phyloP scores from a whole-genome alignment of 2,797 vertebrate genomes.

The Sylvilagus floridanus region DNA sequence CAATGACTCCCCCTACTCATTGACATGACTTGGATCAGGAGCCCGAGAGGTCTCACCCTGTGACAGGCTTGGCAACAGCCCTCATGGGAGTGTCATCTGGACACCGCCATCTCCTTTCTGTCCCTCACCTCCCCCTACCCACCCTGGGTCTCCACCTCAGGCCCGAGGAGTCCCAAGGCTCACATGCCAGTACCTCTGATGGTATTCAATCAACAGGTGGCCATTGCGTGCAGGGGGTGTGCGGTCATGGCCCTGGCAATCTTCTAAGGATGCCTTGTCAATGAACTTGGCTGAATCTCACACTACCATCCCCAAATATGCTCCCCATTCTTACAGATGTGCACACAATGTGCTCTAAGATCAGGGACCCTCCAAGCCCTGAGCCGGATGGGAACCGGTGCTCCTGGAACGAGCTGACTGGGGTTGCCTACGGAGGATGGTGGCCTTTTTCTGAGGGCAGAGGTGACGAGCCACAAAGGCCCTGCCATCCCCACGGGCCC shows the following conservation, averaged over 20 bases:
- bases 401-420: too few species aligned
- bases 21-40: not conserved
- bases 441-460: not conserved
- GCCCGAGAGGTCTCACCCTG: rapidly evolving
- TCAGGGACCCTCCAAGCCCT: rapidly evolving
- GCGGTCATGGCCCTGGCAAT: not conserved
- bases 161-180: too few species aligned
- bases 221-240: too few species aligned
- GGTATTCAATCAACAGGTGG: too few species aligned
- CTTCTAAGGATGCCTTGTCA: not conserved
- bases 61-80: too few species aligned
- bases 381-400: rapidly evolving
- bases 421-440: not conserved
- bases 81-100: not conserved
- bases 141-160: not conserved
- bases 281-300: not conserved
- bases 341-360: not conserved
- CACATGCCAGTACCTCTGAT: not conserved
- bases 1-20: not conserved
- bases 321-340: too few species aligned
- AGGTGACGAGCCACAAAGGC: not conserved
- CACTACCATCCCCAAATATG: rapidly evolving
- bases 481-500: not conserved
- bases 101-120: not conserved
- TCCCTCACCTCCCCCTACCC: not conserved